Percentiles rank a stretch among this genome's conserved stretches.
Conservation (phyloP, 2,113 vertebrate genomes). For the Sigmodon hispidus region DNA sequence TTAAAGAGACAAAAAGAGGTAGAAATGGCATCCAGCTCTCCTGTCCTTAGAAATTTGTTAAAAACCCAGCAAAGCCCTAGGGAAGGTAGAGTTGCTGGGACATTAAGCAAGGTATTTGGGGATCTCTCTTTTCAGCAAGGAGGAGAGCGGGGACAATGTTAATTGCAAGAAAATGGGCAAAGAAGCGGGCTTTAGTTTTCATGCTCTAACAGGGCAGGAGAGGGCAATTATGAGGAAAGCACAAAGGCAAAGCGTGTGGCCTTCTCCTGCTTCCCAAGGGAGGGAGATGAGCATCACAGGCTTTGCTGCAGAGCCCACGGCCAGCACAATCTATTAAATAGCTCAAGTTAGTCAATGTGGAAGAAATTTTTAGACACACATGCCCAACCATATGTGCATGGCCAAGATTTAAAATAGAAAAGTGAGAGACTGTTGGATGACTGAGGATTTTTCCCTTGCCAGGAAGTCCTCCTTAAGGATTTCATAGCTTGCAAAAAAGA, state of each 20-base stretch:
- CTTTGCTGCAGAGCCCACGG: constrained; percentile 37
- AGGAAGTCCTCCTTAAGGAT: constrained; percentile 74
- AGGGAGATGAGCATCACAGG: constrained; percentile 59
- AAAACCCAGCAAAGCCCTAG: constrained; percentile 57
- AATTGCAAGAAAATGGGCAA: constrained; percentile 75
- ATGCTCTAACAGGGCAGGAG: constrained; percentile 55
- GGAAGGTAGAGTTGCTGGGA: constrained; percentile 59
- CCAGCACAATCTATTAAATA: constrained; percentile 69
- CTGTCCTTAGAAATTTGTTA: constrained; percentile 47
- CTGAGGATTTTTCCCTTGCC: constrained; percentile 78
- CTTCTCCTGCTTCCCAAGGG: constrained; percentile 34
- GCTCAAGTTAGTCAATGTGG: constrained; percentile 74
- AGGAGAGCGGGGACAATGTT: constrained; percentile 63
- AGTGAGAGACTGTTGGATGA: constrained; percentile 74
- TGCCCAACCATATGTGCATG: constrained; percentile 69
- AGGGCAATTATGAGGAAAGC: constrained; percentile 63
- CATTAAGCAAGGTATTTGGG: constrained; percentile 73
- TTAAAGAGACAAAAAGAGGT: neutral
- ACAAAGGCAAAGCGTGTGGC: constrained; percentile 64
- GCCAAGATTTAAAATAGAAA: constrained; percentile 76
- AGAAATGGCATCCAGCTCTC: constrained; percentile 48
- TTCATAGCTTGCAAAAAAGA: constrained; percentile 74
- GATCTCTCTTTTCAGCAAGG: constrained; percentile 64
- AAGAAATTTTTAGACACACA: constrained; percentile 74
- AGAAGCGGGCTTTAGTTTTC: constrained; percentile 57